Evolutionary conservation across 37 sponge, comb jelly and placozoan genomes (phyloP), one percentile per base, ranked within the genome.

Genomic region (Mnemiopsis leidyi): DNA sequence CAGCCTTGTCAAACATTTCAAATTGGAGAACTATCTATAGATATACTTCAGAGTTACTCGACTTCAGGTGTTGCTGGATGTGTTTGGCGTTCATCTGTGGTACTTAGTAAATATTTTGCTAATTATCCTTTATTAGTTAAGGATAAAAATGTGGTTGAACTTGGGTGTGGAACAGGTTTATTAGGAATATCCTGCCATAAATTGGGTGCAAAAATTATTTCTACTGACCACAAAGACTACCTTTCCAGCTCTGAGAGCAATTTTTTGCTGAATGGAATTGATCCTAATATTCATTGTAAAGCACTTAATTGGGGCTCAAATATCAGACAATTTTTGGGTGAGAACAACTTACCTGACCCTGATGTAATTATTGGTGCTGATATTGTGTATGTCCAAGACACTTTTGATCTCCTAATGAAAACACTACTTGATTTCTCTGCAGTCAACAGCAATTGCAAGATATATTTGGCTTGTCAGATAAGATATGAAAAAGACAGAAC

Each of bases 81-180:
- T 48, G 61, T 48, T 5, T 48, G 61, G 61, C 61, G 61, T 48
- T 48, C 61, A 48, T 48, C 61, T 48, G 61, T 48, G 61, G 61
- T 48, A 18, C 61, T 48, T 18, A 48, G 61, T 48, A 48, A 48
- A 48, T 48, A 18, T 48, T 18, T 48, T 48, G 61, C 61, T 18
- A 5, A 48, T 18, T 13, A 48, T 48, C 61, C 61, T 48, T 18
- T 13, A 48, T 48, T 48, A 13, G 40, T 94, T 38, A 0, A 26
- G 26, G 94, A 83, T 0, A 75, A 75, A 67, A 68, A 93, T 0
- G 94, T 96, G 38, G 93, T 96, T 92, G 96, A 96, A 36, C 92
- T 96, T 9, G 96, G 96, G 23, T 93, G 95, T 69, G 96, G 96
- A 0, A 96, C 96, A 34, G 96, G 96, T 0, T 35, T 96, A 32